Evolutionary conservation across 2,888 invertebrate species (phyloP).

Genomic region (Mactromeris polynyma): DNA sequence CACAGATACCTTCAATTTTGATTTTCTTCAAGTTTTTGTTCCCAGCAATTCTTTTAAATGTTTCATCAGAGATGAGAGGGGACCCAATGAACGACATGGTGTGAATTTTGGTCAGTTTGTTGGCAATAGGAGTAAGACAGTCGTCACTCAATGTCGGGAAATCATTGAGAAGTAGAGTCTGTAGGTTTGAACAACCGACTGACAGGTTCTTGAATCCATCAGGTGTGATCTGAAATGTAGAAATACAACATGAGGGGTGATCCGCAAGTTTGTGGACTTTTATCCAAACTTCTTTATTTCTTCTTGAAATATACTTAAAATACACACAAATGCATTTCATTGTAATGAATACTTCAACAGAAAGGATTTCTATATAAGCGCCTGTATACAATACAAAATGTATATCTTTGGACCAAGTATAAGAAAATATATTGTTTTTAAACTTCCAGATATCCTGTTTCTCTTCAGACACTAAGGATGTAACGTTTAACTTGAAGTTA

Average conservation of each 20-base stretch:
- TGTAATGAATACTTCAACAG: too few relatives aligned
- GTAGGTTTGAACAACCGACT: slow-evolving; percentile 82
- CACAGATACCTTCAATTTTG: slow-evolving; percentile 83
- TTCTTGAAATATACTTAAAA: too few relatives aligned
- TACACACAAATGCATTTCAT: too few relatives aligned
- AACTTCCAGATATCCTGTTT: too few relatives aligned
- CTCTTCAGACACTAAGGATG: too few relatives aligned
- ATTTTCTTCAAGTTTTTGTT: slow-evolving; percentile 81
- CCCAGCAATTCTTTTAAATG: slow-evolving; percentile 83
- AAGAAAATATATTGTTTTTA: too few relatives aligned
- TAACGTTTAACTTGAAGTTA: too few relatives aligned
- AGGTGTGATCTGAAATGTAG: slow-evolving; percentile 82
- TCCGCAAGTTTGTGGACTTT: not conserved
- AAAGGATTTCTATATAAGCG: too few relatives aligned
- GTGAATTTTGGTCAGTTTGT: slow-evolving; percentile 81
- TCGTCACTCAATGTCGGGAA: slow-evolving; percentile 85
- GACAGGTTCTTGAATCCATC: slow-evolving; percentile 84
- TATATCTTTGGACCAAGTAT: too few relatives aligned
- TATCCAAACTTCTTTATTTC: too few relatives aligned
- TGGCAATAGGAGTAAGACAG: slow-evolving; percentile 81
- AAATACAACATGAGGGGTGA: not conserved
- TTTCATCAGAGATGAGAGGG: slow-evolving; percentile 84
- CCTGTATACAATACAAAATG: too few relatives aligned
- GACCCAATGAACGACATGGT: slow-evolving; percentile 85
- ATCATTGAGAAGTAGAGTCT: slow-evolving; percentile 84